These are phyloP conservation scores for Dicaeum eximium DNA, from an alignment of 2,113 vertebrate species.

Conservation along the genomic window DNA sequence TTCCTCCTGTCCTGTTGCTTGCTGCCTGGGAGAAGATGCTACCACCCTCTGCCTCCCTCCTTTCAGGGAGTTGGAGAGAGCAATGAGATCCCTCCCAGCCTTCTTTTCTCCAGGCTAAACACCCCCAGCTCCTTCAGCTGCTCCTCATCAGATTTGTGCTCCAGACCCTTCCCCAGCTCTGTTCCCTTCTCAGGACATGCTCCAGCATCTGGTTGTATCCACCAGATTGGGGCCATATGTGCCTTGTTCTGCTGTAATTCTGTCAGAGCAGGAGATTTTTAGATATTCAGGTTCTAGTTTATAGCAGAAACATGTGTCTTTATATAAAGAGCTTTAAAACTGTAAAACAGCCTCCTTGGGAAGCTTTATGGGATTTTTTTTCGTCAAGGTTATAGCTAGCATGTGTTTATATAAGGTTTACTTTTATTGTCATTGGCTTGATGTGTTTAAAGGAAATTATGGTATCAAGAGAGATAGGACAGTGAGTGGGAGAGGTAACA, in stretches of 20 bases:
- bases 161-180: neutral
- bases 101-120: neutral
- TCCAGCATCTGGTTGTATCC: neutral
- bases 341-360: neutral
- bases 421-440: slow-evolving; percentile 25
- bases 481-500: neutral
- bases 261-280: neutral
- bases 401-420: slow-evolving; percentile 3
- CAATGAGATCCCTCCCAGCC: neutral
- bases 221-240: neutral
- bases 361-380: slow-evolving; percentile 9
- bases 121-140: neutral
- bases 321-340: slow-evolving; percentile 21
- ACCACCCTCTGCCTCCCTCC: neutral
- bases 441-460: slow-evolving; percentile 43
- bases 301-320: neutral
- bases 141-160: neutral
- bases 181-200: neutral
- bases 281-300: neutral
- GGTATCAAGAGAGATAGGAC: neutral
- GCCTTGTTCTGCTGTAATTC: neutral
- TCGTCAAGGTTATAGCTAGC: neutral
- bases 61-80: neutral
- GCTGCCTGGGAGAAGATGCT: neutral
- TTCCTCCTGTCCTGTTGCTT: neutral